These are phyloP conservation scores for Acleris sparsana DNA, from an alignment of 2,888 invertebrate genomes.

Conservation along the genomic window DNA sequence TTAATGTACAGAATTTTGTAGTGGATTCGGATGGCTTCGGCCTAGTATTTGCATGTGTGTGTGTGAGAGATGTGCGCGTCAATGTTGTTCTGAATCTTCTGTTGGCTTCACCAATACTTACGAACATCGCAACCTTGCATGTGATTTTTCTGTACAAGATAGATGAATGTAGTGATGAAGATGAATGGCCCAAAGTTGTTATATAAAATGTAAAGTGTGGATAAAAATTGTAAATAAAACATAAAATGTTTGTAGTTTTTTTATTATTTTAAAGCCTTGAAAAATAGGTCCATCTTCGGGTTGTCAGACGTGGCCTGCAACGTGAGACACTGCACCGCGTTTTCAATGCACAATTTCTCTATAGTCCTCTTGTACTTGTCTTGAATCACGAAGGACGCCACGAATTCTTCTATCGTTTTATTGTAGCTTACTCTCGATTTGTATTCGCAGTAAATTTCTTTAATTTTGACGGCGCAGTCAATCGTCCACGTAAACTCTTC, in stretches of 20 bases:
- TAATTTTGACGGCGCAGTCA: conserved; percentile 55
- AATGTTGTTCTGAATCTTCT: too few species aligned
- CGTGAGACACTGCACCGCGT: conserved; percentile 1
- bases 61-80: too few species aligned
- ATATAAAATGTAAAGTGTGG: neutral
- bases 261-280: conserved; percentile 23
- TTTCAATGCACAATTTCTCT: conserved; percentile 15
- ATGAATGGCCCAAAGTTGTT: conserved; percentile 9
- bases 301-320: neutral
- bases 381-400: neutral
- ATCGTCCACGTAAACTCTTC: conserved; percentile 77
- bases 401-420: conserved; percentile 17
- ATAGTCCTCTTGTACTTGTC: conserved; percentile 6
- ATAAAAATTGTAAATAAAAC: conserved; percentile 24
- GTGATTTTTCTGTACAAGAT: too few species aligned
- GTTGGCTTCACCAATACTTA: too few species aligned
- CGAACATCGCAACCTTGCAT: too few species aligned
- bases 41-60: too few species aligned
- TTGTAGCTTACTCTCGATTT: neutral
- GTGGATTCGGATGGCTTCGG: too few species aligned
- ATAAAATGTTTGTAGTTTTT: conserved; percentile 15
- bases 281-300: conserved; percentile 23
- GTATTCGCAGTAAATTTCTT: conserved; percentile 27
- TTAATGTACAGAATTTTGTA: too few species aligned
- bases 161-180: too few species aligned